Conservation (phyloP, 2,888 invertebrate species). For the Ischnus inquisitorius region DNA sequence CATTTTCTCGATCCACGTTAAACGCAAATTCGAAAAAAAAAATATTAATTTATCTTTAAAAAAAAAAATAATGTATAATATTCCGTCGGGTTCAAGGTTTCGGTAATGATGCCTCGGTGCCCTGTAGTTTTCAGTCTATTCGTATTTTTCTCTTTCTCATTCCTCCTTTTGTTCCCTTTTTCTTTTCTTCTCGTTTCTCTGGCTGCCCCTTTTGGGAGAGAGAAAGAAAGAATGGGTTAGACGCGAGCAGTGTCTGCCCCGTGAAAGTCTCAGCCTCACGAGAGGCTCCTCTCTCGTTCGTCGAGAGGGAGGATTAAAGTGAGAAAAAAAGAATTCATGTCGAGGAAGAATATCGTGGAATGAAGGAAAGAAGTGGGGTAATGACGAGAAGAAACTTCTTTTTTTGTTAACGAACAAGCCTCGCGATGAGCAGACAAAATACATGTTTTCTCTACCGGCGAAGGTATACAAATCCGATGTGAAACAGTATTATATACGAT, state of each 20-base stretch:
- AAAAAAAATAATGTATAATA: neutral
- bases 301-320: neutral
- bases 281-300: constrained; percentile 2
- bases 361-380: neutral
- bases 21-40: neutral
- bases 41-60: neutral
- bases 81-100: neutral
- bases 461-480: neutral
- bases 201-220: neutral
- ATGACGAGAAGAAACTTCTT: neutral
- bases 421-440: neutral
- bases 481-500: no score
- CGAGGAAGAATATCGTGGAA: neutral
- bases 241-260: neutral
- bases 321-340: neutral
- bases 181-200: constrained; percentile 3
- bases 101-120: neutral
- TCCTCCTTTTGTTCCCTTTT: neutral
- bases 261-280: neutral
- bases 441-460: neutral
- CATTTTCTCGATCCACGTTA: neutral
- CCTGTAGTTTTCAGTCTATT: neutral
- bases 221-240: neutral
- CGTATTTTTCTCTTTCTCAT: neutral
- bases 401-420: neutral